Conservation (phyloP, 2,888 invertebrate species). For the Sinotaia quadrata region DNA sequence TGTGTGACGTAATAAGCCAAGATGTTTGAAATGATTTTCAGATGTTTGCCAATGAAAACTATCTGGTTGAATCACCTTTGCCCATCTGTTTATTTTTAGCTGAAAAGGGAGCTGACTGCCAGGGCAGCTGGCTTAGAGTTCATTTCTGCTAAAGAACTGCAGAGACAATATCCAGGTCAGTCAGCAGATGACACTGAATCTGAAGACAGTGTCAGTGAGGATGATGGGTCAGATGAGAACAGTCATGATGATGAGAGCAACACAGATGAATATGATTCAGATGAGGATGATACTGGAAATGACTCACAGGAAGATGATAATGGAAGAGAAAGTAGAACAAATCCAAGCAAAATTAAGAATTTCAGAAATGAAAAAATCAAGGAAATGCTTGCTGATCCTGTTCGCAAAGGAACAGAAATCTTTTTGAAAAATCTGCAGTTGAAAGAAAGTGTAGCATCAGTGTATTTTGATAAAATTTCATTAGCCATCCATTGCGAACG, state of each 20-base stretch:
- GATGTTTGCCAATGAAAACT: too few relatives aligned
- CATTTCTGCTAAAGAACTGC: constrained; percentile 59
- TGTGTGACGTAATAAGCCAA: too few relatives aligned
- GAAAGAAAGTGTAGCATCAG: constrained; percentile 62
- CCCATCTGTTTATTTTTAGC: too few relatives aligned
- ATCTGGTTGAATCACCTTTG: too few relatives aligned
- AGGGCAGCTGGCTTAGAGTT: constrained; percentile 69
- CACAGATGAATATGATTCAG: constrained; percentile 13
- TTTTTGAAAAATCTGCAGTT: constrained; percentile 64
- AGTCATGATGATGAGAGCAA: constrained; percentile 19
- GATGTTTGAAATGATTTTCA: too few relatives aligned
- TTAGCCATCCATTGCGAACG: constrained; percentile 64
- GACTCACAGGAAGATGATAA: constrained; percentile 22
- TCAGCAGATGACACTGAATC: constrained; percentile 23
- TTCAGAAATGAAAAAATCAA: constrained; percentile 30
- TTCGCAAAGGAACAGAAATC: constrained; percentile 66
- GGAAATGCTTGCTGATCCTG: constrained; percentile 32
- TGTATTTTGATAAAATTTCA: constrained; percentile 59
- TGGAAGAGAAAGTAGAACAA: constrained; percentile 7
- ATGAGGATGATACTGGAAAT: constrained; percentile 20
- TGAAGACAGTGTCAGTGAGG: constrained; percentile 21
- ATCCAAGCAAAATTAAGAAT: constrained; percentile 21
- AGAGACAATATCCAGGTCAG: constrained; percentile 38
- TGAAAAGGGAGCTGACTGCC: constrained; percentile 64
- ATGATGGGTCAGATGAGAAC: constrained; percentile 19